Percentiles rank a stretch among this genome's conserved stretches.
phyloP scores from a whole-genome alignment of 1,140 invertebrate species.

The Saxidomus purpurata region DNA sequence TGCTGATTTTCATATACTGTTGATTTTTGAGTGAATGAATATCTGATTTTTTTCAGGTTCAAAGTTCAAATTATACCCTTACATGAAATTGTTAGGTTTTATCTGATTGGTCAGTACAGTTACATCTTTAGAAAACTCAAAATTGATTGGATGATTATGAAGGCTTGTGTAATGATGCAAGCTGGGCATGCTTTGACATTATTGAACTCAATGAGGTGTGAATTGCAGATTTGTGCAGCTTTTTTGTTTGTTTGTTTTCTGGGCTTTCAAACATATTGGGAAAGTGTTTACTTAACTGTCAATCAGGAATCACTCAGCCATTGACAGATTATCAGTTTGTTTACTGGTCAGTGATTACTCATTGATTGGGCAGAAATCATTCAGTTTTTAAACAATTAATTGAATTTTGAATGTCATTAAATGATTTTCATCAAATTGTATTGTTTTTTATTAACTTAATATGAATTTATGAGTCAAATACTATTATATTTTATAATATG shows the following conservation, averaged over 20 bases:
- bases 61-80: constrained; percentile 34
- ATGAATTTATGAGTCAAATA: no score
- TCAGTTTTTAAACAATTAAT: not conserved
- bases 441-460: no score
- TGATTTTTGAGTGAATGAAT: constrained; percentile 9
- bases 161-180: not conserved
- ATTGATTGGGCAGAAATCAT: not conserved
- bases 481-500: no score
- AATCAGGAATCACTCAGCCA: constrained; percentile 26
- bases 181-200: not conserved
- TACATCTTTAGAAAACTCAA: not conserved
- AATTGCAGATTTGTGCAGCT: constrained; percentile 18
- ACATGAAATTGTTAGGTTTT: not conserved
- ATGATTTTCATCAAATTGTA: no score
- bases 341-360: not conserved
- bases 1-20: not conserved
- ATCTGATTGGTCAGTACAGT: constrained; percentile 23
- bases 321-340: constrained; percentile 22
- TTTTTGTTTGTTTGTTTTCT: not conserved
- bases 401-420: no score
- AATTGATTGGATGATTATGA: constrained; percentile 16
- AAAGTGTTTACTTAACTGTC: constrained; percentile 35
- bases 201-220: constrained; percentile 17
- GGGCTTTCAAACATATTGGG: constrained; percentile 12
- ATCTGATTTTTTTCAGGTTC: constrained; percentile 22